These are phyloP conservation scores for Sciurus vulgaris DNA, from an alignment of 2,797 vertebrate genomes.

Conservation along the genomic window DNA sequence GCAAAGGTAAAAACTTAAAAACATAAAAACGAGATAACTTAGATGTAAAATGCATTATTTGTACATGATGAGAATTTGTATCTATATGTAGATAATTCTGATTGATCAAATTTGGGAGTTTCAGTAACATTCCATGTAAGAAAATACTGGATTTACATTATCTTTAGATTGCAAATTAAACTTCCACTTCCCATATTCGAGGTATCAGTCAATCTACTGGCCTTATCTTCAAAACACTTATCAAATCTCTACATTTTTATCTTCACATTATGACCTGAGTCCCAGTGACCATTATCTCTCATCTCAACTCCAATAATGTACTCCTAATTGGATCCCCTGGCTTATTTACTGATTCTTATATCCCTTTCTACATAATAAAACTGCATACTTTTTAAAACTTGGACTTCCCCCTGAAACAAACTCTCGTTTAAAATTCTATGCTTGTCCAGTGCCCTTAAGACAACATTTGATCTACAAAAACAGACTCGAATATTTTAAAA, in stretches of 20 bases:
- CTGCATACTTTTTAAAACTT: neutral
- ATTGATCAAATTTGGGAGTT: neutral
- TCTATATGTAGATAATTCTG: neutral
- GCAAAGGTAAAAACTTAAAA: slow-evolving; percentile 11
- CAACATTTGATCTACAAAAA: neutral
- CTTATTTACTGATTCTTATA: neutral
- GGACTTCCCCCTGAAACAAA: neutral
- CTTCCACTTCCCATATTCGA: neutral
- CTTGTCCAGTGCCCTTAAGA: neutral
- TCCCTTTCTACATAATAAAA: neutral
- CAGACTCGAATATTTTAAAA: slow-evolving; percentile 14
- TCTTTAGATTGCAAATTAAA: neutral
- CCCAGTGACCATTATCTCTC: neutral
- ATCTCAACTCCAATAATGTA: neutral
- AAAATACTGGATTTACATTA: neutral
- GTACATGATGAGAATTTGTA: neutral
- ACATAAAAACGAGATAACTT: slow-evolving; percentile 38
- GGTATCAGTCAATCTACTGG: neutral
- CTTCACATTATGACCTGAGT: neutral
- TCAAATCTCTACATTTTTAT: neutral
- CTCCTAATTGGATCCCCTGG: neutral
- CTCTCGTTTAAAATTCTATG: neutral
- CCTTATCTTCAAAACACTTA: neutral
- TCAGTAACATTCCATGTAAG: neutral
- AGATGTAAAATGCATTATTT: neutral